Base-by-base conservation (phyloP, 2,888 invertebrate species). In the Lasius fuliginosus region DNA sequence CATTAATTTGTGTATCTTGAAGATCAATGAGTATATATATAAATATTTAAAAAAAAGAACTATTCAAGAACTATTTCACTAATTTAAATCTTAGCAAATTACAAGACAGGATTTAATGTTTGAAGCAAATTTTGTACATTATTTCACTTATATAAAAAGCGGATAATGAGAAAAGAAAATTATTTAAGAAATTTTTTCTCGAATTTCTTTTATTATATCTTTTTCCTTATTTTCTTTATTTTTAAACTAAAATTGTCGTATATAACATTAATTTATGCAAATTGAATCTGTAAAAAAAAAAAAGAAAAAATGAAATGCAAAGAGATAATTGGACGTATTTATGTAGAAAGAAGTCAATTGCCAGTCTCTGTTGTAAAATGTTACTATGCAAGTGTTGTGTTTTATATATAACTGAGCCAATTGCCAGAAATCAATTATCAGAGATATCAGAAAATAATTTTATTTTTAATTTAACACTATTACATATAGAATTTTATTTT, bases 391-490 rank as follows among this genome's bases (percentile, higher is more conserved):
- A 30, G 3, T 65, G 1, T 62, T 18, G n/a, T n/a, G 11, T 68
- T n/a, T 46, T 69, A 33, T 4, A 0, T 12, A 3, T 53, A 69
- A 69, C 8, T n/a, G 11, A 53, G 53, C 42, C n/a, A 49, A 12
- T 4, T 23, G 9, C 23, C 9, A 71, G 11, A 73, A 27, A n/a
- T 30, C 27, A 46, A 18, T 36, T 71, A 58, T 73, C 12, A 42
- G 2, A 12, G 36, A 36, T 58, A 18, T 73, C 15, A 23, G 4
- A 27, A 23, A 23, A 15, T 58, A 27, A 30, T 56, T 36, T 18
- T 58, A 49, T n/a, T 68, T 69, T 68, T 65, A 49, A n/a, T 49
- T 69, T 69, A 49, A 68, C 30, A 30, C 42, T 0, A n/a, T 4
- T 46, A 46, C 3, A 15, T 46, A 8, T 49, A 53, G 4, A 71